These are phyloP conservation scores for Dendrolimus houi DNA, from an alignment of 2,888 invertebrate species.

Conservation along the genomic window DNA sequence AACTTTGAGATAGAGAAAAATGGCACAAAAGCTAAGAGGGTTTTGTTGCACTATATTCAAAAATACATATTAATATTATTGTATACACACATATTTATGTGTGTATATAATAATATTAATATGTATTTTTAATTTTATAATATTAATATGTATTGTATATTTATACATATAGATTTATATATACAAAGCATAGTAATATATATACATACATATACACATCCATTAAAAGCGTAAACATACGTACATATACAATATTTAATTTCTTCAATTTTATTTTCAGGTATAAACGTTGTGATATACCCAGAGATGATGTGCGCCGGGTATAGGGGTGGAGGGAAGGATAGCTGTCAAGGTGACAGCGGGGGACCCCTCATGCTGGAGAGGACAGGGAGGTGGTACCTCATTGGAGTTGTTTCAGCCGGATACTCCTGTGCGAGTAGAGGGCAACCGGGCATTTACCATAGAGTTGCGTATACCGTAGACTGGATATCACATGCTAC, in stretches of 20 bases:
- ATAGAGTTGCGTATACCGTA: slow-evolving; percentile 93
- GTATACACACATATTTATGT: too few relatives aligned
- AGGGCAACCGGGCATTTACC: slow-evolving; percentile 96
- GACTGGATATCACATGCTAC: slow-evolving; percentile 90
- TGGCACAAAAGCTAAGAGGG: too few relatives aligned
- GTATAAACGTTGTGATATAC: slow-evolving; percentile 93
- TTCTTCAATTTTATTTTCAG: slow-evolving; percentile 41
- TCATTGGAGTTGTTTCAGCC: slow-evolving; percentile 94
- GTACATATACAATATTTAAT: not conserved
- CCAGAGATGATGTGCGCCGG: slow-evolving; percentile 98
- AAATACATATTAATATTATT: too few relatives aligned
- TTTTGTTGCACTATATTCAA: too few relatives aligned
- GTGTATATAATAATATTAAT: too few relatives aligned
- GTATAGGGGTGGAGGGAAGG: slow-evolving; percentile 90
- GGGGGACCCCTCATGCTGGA: slow-evolving; percentile 95
- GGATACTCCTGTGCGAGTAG: slow-evolving; percentile 96
- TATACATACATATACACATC: too few relatives aligned
- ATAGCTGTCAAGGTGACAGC: slow-evolving; percentile 87
- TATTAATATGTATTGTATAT: too few relatives aligned
- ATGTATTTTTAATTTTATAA: too few relatives aligned
- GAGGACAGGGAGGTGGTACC: slow-evolving; percentile 90
- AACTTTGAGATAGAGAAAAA: too few relatives aligned
- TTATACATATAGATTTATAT: too few relatives aligned
- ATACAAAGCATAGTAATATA: too few relatives aligned
- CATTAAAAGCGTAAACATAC: too few relatives aligned